These are phyloP conservation scores for Anagrus nilaparvatae DNA, from an alignment of 1,140 invertebrate species.

Conservation along the genomic window DNA sequence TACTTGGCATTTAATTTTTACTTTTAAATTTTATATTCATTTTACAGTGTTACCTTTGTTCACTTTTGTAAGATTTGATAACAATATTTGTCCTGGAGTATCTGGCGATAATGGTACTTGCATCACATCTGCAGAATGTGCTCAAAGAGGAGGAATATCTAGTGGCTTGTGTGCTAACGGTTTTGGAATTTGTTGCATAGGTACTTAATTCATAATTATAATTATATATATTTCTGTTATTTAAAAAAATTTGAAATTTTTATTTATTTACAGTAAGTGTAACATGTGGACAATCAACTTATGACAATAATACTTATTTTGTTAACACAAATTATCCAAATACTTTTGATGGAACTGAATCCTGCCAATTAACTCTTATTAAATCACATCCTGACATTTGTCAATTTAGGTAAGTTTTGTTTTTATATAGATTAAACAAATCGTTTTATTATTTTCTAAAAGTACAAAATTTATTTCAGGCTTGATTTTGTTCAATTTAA, in stretches of 20 bases:
- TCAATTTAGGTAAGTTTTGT: conserved; percentile 57
- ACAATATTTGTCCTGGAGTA: conserved; percentile 53
- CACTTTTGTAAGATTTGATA: conserved; percentile 62
- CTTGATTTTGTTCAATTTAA: conserved; percentile 71
- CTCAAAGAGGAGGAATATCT: conserved; percentile 51
- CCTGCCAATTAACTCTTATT: conserved; percentile 70
- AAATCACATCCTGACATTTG: conserved; percentile 68
- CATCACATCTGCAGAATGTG: conserved; percentile 56
- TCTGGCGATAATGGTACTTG: conserved; percentile 71
- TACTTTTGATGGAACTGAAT: conserved; percentile 62
- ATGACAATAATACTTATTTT: conserved; percentile 75
- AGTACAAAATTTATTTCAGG: conserved; percentile 36
- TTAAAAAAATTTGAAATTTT: not conserved
- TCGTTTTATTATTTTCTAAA: not conserved
- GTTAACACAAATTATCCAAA: conserved; percentile 70
- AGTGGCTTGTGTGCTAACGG: conserved; percentile 68
- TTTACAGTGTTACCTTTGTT: conserved; percentile 60
- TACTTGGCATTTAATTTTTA: too few relatives aligned
- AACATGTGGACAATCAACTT: conserved; percentile 62
- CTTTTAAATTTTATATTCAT: too few relatives aligned
- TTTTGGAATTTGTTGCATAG: conserved; percentile 63
- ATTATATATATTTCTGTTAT: not conserved
- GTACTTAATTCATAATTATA: conserved; percentile 31
- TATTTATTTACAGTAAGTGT: conserved; percentile 49
- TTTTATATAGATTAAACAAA: not conserved